phyloP scores from a whole-genome alignment of 2,888 invertebrate genomes.

The Phania funesta region DNA sequence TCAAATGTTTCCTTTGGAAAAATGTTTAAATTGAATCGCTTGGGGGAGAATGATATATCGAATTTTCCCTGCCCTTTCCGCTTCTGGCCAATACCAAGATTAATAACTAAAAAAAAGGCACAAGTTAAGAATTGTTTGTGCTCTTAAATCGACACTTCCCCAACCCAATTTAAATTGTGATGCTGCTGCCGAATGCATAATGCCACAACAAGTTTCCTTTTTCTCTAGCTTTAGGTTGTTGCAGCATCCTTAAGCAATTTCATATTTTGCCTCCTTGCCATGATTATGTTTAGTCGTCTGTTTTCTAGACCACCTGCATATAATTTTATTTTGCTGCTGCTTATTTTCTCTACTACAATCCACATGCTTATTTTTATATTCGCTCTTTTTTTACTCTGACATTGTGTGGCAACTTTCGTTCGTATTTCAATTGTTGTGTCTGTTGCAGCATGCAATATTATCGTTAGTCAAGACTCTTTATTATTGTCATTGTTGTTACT shows the following conservation, averaged over 20 bases:
- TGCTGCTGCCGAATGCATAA: constrained; percentile 3
- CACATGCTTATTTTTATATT: neutral
- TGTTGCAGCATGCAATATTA: constrained; percentile 63
- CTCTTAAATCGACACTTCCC: neutral
- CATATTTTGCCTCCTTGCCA: constrained; percentile 38
- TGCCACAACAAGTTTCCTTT: constrained; percentile 43
- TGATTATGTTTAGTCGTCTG: constrained; percentile 54
- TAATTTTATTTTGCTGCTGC: constrained; percentile 40
- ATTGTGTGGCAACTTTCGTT: constrained; percentile 27
- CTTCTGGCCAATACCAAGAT: too few relatives aligned
- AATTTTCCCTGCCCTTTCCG: too few relatives aligned
- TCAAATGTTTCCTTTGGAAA: too few relatives aligned
- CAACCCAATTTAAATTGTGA: neutral
- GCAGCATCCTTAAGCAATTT: constrained; percentile 42
- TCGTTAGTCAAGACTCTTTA: constrained; percentile 64
- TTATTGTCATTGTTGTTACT: constrained; percentile 53
- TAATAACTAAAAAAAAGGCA: too few relatives aligned
- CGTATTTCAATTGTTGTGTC: constrained; percentile 54
- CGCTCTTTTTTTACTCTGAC: neutral
- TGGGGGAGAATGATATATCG: too few relatives aligned
- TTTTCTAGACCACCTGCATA: constrained; percentile 66
- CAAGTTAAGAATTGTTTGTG: too few relatives aligned
- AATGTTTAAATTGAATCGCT: too few relatives aligned
- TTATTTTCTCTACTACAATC: constrained; percentile 2
- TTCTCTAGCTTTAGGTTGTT: constrained; percentile 1